Percentiles rank a stretch among this genome's conserved stretches.
These are phyloP conservation scores for Nipponia nippon DNA, from an alignment of 2,113 vertebrate genomes.

Conservation along the genomic window DNA sequence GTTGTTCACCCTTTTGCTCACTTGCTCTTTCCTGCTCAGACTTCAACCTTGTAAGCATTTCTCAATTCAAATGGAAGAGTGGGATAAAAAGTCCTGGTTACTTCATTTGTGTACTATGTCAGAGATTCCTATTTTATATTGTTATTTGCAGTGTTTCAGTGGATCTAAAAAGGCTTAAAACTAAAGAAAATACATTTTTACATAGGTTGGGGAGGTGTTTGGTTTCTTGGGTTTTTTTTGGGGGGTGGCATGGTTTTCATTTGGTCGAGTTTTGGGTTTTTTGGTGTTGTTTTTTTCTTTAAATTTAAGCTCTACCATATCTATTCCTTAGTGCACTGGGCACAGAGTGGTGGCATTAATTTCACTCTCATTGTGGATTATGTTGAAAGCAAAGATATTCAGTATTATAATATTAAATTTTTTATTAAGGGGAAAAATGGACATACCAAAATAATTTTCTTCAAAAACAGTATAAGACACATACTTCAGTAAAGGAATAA, in stretches of 20 bases:
- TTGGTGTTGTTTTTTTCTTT: not conserved
- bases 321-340: not conserved
- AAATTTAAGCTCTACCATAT: not conserved
- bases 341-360: not conserved
- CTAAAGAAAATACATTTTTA: not conserved
- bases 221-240: not conserved
- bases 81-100: not conserved
- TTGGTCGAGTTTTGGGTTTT: not conserved
- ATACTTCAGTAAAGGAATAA: not conserved
- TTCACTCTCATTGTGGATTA: not conserved
- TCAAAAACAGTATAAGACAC: not conserved
- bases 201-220: not conserved
- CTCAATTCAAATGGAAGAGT: not conserved
- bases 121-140: not conserved
- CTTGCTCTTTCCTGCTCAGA: not conserved
- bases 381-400: not conserved
- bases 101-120: not conserved
- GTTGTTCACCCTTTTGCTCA: not conserved
- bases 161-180: not conserved
- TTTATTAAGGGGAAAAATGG: not conserved
- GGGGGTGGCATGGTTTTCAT: not conserved
- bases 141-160: not conserved
- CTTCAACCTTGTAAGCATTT: not conserved
- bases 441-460: not conserved
- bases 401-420: not conserved